These are phyloP conservation scores for Pogonophryne albipinna DNA, from an alignment of 2,797 vertebrate species.

Conservation along the genomic window DNA sequence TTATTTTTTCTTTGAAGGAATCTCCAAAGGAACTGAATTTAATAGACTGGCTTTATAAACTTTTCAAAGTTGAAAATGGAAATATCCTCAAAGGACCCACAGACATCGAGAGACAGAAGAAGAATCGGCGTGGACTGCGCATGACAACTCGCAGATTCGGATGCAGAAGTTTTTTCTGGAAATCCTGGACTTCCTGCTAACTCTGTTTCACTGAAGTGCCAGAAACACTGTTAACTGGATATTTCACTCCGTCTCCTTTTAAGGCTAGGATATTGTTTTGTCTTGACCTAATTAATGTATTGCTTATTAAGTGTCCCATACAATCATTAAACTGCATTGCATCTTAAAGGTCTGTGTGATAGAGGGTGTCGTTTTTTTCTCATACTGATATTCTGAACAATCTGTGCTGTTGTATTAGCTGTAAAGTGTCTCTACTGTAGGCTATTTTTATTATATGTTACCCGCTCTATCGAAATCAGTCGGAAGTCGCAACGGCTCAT, in stretches of 20 bases:
- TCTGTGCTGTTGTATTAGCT: too few species aligned
- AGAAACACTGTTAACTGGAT: not conserved
- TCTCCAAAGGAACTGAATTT: slow-evolving; percentile 21
- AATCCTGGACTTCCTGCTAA: slow-evolving; percentile 72
- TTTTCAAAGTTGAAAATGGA: slow-evolving; percentile 40
- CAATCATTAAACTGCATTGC: not conserved
- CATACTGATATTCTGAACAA: too few species aligned
- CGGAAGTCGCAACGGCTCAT: too few species aligned
- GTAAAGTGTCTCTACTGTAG: too few species aligned
- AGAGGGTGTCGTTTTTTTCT: too few species aligned
- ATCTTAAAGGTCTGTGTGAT: too few species aligned
- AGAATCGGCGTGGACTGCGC: slow-evolving; percentile 41
- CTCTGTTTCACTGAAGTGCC: not conserved
- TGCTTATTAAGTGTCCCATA: not conserved
- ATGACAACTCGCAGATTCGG: slow-evolving; percentile 4
- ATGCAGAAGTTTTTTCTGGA: slow-evolving; percentile 76
- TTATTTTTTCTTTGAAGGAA: slow-evolving; percentile 43
- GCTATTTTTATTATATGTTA: too few species aligned
- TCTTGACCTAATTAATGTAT: not conserved
- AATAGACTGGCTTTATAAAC: slow-evolving; percentile 35
- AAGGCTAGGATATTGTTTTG: not conserved
- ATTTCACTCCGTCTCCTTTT: not conserved
- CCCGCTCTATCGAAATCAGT: too few species aligned
- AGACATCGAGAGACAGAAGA: slow-evolving; percentile 34
- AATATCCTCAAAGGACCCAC: not conserved